Base-by-base conservation (phyloP, 2,797 vertebrate species). In the Helicolenus hilgendorfi region DNA sequence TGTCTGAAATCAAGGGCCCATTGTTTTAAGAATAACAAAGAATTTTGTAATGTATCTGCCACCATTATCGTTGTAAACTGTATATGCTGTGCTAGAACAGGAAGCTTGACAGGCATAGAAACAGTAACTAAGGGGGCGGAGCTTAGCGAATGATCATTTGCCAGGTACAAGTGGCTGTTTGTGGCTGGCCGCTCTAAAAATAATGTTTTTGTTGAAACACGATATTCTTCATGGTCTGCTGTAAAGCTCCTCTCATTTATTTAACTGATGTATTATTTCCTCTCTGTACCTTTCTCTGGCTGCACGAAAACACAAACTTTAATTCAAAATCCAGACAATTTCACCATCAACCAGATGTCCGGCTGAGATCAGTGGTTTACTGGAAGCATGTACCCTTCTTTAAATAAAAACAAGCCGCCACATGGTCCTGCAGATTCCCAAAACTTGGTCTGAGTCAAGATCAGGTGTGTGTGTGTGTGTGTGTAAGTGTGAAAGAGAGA, bases 361-460 rank as follows among this genome's bases (percentile, higher is more conserved):
- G 74, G 53, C 83, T 1, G 59, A 81, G 89, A 90, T 85, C 84
- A 79, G 62, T 15, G 67, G 64, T 87, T 90, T 89, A 92, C 92
- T 91, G 91, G 95, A 96, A 95, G 83, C 71, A 49, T 64, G 78
- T 79, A 86, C 85, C 83, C 79, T 49, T 79, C 81, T 85, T 86
- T 91, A 81, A 81, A 92, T 85, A 88, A 91, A 89, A 91, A 92
- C 93, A 91, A 88, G 78, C 77, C 41, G 41, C 80, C 89, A 90
- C 90, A 92, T 91, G 83, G 85, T 88, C 73, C 49, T 22, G 62
- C 79, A 72, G 82, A 83, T 94, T 93, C 91, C 79, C 91, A 90
- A 89, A 95, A 93, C 84, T 53, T 68, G 71, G 72, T 88, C 59
- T 91, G 84, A 89, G 87, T 94, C 95, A 94, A 76, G 78, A 79